A percentile compares a stretch with the other conserved stretches of the same genome.
Conservation (phyloP, 2,888 invertebrate genomes). For the Hyalella azteca region DNA sequence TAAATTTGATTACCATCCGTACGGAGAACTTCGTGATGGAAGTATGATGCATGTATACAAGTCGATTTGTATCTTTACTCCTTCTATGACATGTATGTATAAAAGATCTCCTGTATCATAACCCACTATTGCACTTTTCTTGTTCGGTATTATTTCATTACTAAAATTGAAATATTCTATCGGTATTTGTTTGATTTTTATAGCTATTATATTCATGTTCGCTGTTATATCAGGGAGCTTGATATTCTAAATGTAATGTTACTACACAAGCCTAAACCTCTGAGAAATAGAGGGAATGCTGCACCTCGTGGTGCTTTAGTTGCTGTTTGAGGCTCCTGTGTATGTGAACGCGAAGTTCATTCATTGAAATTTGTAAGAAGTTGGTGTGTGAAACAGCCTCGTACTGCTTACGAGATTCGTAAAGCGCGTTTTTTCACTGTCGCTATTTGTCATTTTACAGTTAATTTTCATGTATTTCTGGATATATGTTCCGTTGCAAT, state of each 20-base stretch:
- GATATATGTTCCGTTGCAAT: too few relatives aligned
- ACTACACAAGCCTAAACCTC: background rate
- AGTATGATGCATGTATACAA: too few relatives aligned
- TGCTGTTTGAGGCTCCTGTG: background rate
- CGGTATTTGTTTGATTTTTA: background rate
- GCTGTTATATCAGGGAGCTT: slow-evolving; percentile 19
- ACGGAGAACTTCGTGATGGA: too few relatives aligned
- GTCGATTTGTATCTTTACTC: background rate
- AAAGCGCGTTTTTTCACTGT: too few relatives aligned
- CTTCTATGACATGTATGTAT: slow-evolving; percentile 10
- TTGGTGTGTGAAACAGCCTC: background rate
- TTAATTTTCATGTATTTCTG: too few relatives aligned
- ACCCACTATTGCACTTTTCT: background rate
- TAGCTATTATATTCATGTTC: slow-evolving; percentile 23
- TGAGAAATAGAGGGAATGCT: background rate
- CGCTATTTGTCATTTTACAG: too few relatives aligned
- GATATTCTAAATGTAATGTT: background rate
- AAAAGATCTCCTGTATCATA: slow-evolving; percentile 35
- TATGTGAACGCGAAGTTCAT: background rate
- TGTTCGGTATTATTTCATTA: slow-evolving; percentile 12
- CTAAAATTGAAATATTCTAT: slow-evolving; percentile 26
- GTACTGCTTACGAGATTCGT: background rate
- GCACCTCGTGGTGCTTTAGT: slow-evolving; percentile 14
- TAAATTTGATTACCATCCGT: too few relatives aligned
- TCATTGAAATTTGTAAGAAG: background rate